A percentile compares a stretch with the other conserved stretches of the same genome.
Conservation (phyloP, 2,113 vertebrate genomes). For the Uria lomvia region DNA sequence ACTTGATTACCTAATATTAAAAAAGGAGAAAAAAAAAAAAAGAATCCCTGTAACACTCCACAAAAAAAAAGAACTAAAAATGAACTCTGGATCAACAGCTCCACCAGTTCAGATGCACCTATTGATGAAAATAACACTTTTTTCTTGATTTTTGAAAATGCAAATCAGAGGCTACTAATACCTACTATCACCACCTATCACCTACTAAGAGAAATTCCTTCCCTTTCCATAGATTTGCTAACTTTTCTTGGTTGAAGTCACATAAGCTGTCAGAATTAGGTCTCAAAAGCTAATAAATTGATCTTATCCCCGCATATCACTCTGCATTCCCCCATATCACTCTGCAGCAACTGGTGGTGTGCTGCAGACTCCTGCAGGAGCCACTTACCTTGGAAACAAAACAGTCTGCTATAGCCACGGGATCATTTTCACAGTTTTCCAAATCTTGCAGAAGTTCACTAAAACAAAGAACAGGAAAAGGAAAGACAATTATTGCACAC, state of each 20-base stretch:
- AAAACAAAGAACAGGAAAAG: conserved; percentile 6
- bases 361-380: not conserved
- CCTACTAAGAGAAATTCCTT: not conserved
- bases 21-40: not conserved
- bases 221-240: not conserved
- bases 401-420: conserved; percentile 88
- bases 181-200: not conserved
- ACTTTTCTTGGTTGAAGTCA: not conserved
- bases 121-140: not conserved
- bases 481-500: not conserved
- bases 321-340: not conserved
- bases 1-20: not conserved
- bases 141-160: not conserved
- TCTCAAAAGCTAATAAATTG: not conserved
- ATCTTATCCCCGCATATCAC: not conserved
- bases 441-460: conserved; percentile 88
- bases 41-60: not conserved
- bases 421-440: conserved; percentile 88
- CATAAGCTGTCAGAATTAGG: not conserved
- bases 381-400: conserved; percentile 94
- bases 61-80: not conserved
- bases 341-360: not conserved
- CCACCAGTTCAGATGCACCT: not conserved
- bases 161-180: not conserved
- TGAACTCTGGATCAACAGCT: not conserved